These are phyloP conservation scores for Syngnathus acus DNA, from an alignment of 2,797 vertebrate genomes.

Conservation along the genomic window DNA sequence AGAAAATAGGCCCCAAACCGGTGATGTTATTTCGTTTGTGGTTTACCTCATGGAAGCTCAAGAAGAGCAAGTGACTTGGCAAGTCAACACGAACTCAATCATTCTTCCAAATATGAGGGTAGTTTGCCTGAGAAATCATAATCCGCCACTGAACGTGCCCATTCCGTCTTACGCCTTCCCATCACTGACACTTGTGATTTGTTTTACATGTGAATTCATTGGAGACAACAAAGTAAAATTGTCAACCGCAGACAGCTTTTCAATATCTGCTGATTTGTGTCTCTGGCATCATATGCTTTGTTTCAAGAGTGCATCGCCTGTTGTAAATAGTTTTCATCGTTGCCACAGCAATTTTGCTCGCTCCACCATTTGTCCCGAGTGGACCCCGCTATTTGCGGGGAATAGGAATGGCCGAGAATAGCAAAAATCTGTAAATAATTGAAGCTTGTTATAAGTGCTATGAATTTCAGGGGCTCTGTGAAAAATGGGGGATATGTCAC, in stretches of 20 bases:
- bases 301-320: constrained; percentile 21
- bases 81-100: background rate
- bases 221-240: constrained; percentile 6
- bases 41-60: background rate
- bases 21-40: background rate
- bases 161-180: constrained; percentile 10
- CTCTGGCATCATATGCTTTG: constrained; percentile 20
- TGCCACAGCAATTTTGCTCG: constrained; percentile 26
- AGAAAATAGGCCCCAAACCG: too few relatives aligned
- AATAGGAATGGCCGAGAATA: too few relatives aligned
- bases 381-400: too few relatives aligned
- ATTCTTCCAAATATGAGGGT: constrained; percentile 1
- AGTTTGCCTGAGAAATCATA: background rate
- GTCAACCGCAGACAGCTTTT: constrained; percentile 33
- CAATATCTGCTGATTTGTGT: constrained; percentile 27
- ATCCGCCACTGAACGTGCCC: background rate
- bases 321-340: constrained; percentile 30
- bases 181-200: background rate
- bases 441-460: too few relatives aligned
- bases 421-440: too few relatives aligned
- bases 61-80: background rate
- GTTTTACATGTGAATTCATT: constrained; percentile 11
- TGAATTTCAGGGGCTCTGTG: too few relatives aligned
- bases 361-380: background rate
- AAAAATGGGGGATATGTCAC: too few relatives aligned